phyloP scores from a whole-genome alignment of 2,797 vertebrate genomes.

The Sciurus vulgaris region DNA sequence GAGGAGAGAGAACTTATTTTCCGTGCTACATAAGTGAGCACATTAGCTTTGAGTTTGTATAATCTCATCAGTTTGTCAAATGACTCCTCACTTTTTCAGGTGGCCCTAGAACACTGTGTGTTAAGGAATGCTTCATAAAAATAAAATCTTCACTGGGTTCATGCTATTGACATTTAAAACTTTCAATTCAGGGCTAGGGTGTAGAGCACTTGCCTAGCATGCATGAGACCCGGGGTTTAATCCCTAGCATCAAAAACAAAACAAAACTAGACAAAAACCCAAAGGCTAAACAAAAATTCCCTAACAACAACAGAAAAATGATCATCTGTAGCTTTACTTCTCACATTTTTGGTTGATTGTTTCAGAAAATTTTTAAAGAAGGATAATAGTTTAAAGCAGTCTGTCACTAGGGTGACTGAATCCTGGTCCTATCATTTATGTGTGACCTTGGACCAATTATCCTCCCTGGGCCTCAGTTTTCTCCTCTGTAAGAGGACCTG shows the following conservation, averaged over 20 bases:
- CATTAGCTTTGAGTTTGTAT: neutral
- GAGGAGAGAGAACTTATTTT: neutral
- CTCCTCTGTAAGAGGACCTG: neutral
- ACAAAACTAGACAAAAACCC: neutral
- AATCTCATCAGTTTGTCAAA: neutral
- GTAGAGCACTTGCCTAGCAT: neutral
- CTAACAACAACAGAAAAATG: neutral
- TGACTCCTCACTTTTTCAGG: neutral
- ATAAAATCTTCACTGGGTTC: neutral
- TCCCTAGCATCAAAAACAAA: neutral
- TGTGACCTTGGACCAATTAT: neutral
- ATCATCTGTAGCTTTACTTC: neutral
- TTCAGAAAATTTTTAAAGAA: conserved; percentile 1
- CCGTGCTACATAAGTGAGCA: neutral
- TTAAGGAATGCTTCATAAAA: neutral
- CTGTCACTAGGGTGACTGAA: neutral
- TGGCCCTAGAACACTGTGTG: neutral
- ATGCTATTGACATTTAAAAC: neutral
- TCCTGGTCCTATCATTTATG: neutral
- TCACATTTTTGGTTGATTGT: neutral
- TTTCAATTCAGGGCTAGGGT: neutral
- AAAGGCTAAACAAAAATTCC: neutral
- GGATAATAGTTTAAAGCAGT: neutral
- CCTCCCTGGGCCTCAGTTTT: neutral
- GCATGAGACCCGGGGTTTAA: neutral